Conservation (phyloP, 1,140 invertebrate species). For the Sitophilus oryzae region DNA sequence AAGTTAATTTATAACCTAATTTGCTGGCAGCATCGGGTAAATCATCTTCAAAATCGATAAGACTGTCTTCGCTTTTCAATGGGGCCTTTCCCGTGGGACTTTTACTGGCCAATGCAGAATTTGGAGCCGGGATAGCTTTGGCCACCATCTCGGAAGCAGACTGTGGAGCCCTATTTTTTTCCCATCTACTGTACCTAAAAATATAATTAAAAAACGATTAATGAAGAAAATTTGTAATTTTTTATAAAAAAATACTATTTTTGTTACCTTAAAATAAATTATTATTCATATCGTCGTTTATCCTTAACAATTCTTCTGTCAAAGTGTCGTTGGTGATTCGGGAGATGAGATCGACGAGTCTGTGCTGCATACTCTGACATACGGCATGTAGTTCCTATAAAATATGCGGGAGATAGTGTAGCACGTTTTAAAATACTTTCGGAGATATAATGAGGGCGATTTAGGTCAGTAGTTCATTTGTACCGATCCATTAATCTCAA, state of each 20-base stretch:
- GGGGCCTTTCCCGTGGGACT: constrained; percentile 20
- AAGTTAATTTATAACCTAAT: constrained; percentile 35
- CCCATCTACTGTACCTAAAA: constrained; percentile 75
- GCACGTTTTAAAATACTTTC: too few relatives aligned
- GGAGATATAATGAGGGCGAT: too few relatives aligned
- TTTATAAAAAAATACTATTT: not conserved
- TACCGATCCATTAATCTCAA: too few relatives aligned
- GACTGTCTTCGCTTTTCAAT: constrained; percentile 47
- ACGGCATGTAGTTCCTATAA: constrained; percentile 78
- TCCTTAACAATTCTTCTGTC: constrained; percentile 83
- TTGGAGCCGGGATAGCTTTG: constrained; percentile 45
- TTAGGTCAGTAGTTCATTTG: too few relatives aligned
- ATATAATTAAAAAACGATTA: constrained; percentile 41
- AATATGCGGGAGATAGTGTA: not conserved
- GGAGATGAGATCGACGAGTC: constrained; percentile 87
- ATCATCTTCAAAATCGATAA: constrained; percentile 64
- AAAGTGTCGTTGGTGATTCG: constrained; percentile 87
- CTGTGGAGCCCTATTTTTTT: constrained; percentile 57
- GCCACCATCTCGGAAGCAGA: constrained; percentile 49
- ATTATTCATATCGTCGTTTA: constrained; percentile 96
- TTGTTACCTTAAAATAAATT: constrained; percentile 81
- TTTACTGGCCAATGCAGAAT: too few relatives aligned
- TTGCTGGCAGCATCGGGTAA: constrained; percentile 46
- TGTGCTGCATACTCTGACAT: constrained; percentile 87
- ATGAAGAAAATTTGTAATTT: not conserved